Evolutionary conservation across 2,797 vertebrate species (phyloP), one percentile per base, ranked within the genome.

Genomic region (Telmatherina bonti): DNA sequence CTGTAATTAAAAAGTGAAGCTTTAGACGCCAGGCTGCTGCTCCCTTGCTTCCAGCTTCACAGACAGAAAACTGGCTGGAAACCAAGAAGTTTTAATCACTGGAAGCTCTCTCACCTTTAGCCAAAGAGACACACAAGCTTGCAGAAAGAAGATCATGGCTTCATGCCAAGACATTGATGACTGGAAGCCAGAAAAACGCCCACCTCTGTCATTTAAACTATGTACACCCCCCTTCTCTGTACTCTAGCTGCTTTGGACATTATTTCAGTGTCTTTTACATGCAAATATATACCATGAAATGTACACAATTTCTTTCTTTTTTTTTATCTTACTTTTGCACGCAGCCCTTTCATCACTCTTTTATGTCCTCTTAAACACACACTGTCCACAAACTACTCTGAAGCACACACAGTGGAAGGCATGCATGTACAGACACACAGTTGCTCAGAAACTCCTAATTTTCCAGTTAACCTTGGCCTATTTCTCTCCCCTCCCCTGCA

Each of bases 381-480:
- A 62, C 55, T 59, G 15, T 18, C 56, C 4, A 30, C 30, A 7
- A 36, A 29, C 7, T 20, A 49, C 16, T 62, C 51, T 12, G 36
- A 18, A 29, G 54, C 22, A 51, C 26, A 65, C 33, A 52, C 26
- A 29, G 0, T 15, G 11, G 30, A 67, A 35, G 27, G 47, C 55
- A 60, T 20, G 1, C 56, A 62, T 2, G 1, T 55, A 54, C 58
- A 63, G 29, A 62, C 31, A 38, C 61, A 54, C 20, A 70, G 27
- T 36, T 26, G 49, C 0, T 31, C 0, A 74, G 15, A 70, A 54
- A 60, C 26, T 18, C 73, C 65, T 76, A 57, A 76, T 84, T 77
- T 84, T 72, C 82, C 65, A 66, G 76, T 78, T 79, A 79, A 86
- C 74, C 79, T 74, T 83, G 82, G 69, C 75, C 86, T 69, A 78